Evolutionary conservation across 2,113 vertebrate genomes (phyloP).

Genomic region (Acrocephalus kingi): DNA sequence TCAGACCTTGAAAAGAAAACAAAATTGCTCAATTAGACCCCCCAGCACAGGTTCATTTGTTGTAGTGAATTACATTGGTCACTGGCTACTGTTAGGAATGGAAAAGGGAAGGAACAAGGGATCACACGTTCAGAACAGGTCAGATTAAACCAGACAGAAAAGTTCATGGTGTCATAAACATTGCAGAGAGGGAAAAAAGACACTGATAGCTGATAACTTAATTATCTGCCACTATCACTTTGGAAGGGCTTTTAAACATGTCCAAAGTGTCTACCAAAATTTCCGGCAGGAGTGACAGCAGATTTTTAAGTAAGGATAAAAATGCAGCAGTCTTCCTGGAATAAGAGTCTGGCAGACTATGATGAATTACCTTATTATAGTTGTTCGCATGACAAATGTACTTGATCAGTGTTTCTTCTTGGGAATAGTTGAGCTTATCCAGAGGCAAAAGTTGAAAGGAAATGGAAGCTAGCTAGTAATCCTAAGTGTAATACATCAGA

Average conservation of each 20-base stretch:
- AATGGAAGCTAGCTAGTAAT: slow-evolving; percentile 72
- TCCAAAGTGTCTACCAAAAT: slow-evolving; percentile 76
- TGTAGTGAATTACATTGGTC: slow-evolving; percentile 58
- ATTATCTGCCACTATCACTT: slow-evolving; percentile 78
- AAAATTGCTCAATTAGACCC: slow-evolving; percentile 64
- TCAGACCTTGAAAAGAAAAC: slow-evolving; percentile 54
- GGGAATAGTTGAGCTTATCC: slow-evolving; percentile 79
- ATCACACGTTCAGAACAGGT: slow-evolving; percentile 23
- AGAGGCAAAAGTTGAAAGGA: slow-evolving; percentile 77
- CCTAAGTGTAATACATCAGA: slow-evolving; percentile 64
- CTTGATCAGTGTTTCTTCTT: slow-evolving; percentile 79
- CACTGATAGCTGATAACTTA: slow-evolving; percentile 71
- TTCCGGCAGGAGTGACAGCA: slow-evolving; percentile 72
- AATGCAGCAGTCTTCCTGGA: slow-evolving; percentile 75
- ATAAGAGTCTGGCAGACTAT: slow-evolving; percentile 77
- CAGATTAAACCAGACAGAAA: slow-evolving; percentile 46
- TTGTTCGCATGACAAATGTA: slow-evolving; percentile 79
- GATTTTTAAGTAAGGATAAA: slow-evolving; percentile 79
- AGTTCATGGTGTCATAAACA: slow-evolving; percentile 53
- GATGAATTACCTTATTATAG: slow-evolving; percentile 84
- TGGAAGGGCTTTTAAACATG: slow-evolving; percentile 75
- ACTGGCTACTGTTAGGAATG: slow-evolving; percentile 27
- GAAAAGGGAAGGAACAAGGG: neutral
- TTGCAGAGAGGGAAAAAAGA: slow-evolving; percentile 2
- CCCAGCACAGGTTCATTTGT: slow-evolving; percentile 63